Evolutionary conservation across 2,113 vertebrate species (phyloP).

Genomic region (Electrona antarctica): DNA sequence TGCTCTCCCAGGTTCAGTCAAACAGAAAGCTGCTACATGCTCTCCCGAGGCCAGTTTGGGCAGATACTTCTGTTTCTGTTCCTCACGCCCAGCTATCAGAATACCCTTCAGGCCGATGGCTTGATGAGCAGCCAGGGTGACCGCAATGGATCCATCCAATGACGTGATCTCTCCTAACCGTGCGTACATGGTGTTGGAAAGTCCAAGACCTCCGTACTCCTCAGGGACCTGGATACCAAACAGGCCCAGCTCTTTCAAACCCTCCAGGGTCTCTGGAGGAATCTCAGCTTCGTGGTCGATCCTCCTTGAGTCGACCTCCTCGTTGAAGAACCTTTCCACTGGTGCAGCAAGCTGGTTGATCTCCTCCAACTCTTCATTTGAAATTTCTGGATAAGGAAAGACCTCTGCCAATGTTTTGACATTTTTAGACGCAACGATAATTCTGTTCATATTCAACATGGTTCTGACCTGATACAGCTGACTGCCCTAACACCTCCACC

Average conservation of each 20-base stretch:
- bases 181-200: slow-evolving; percentile 95
- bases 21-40: no score
- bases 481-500: no score
- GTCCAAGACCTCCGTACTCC: slow-evolving; percentile 93
- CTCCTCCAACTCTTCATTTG: slow-evolving; percentile 90
- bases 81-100: slow-evolving; percentile 88
- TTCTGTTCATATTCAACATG: slow-evolving; percentile 59
- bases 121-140: slow-evolving; percentile 94
- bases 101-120: slow-evolving; percentile 97
- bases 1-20: no score
- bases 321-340: slow-evolving; percentile 91
- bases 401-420: slow-evolving; percentile 77
- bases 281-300: slow-evolving; percentile 92
- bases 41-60: slow-evolving; percentile 91
- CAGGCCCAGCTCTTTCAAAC: slow-evolving; percentile 89
- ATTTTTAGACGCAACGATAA: slow-evolving; percentile 40
- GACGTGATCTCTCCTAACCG: slow-evolving; percentile 88
- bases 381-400: slow-evolving; percentile 94
- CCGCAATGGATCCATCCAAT: slow-evolving; percentile 85
- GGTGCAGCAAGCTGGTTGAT: slow-evolving; percentile 89
- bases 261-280: slow-evolving; percentile 86
- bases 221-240: slow-evolving; percentile 96
- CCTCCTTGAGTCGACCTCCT: slow-evolving; percentile 90
- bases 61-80: slow-evolving; percentile 93
- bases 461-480: not conserved